phyloP scores from a whole-genome alignment of 2,113 vertebrate genomes.

The Rhodinocichla rosea region DNA sequence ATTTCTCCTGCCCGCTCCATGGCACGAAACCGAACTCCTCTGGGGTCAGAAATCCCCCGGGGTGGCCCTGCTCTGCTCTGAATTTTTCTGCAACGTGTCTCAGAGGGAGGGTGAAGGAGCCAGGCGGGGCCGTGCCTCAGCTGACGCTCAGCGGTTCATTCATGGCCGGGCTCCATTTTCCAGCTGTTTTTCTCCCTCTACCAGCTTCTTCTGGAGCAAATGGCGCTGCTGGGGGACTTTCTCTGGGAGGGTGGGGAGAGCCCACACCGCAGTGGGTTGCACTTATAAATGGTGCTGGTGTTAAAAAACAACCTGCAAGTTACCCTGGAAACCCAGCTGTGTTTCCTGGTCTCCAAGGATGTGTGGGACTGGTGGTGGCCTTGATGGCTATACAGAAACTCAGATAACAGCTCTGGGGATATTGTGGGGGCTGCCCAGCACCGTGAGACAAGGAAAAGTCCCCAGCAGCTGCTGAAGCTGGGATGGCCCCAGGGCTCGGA shows the following conservation, averaged over 20 bases:
- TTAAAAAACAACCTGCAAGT: not conserved
- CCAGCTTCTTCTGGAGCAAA: not conserved
- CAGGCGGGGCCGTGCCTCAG: not conserved
- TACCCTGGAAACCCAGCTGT: slow-evolving; percentile 13
- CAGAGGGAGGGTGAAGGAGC: not conserved
- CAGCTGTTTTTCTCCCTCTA: not conserved
- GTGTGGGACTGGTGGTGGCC: not conserved
- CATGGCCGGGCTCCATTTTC: not conserved
- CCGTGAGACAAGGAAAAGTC: fast-evolving
- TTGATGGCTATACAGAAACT: not conserved
- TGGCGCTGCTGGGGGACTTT: not conserved
- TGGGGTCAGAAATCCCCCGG: not conserved
- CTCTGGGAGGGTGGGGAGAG: not conserved
- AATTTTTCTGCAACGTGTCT: slow-evolving; percentile 43
- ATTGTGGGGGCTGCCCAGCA: not conserved
- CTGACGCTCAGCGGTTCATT: not conserved
- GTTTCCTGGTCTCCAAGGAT: not conserved
- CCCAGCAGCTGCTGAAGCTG: not conserved
- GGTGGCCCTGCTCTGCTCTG: not conserved
- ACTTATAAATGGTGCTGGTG: slow-evolving; percentile 14
- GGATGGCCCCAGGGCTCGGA: not conserved
- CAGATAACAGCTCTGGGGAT: not conserved
- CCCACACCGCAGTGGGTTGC: fast-evolving
- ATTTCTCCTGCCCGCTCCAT: not conserved
- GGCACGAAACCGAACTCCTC: not conserved